Base-by-base conservation (phyloP, 2,888 invertebrate genomes). In the Philhelius pedissequus region DNA sequence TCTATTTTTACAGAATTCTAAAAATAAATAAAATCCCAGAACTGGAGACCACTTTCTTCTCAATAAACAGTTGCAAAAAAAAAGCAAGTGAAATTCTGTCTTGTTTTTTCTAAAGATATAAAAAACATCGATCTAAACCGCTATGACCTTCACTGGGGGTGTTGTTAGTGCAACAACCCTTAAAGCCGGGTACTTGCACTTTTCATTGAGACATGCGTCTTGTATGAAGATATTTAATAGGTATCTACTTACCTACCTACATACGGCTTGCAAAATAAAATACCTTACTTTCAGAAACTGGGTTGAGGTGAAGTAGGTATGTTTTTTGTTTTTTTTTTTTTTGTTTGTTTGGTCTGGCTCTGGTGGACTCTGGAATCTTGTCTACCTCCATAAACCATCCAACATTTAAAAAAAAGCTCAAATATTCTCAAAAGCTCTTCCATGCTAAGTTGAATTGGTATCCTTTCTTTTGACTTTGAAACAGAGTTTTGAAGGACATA, bases 381-480 rank as follows among this genome's bases (percentile, higher is more conserved):
- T 18, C 73, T 25, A 32, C 22, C 30, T 22, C n/a, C n/a, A n/a
- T n/a, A n/a, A n/a, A n/a, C n/a, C n/a, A n/a, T n/a, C n/a, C n/a
- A n/a, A n/a, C n/a, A n/a, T n/a, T n/a, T n/a, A 7, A 48, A 48
- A 56, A 78, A 79, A 84, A 84, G 84, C 80, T 84, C 64, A 25
- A 32, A 13, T 40, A 56, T 25, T 52, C 60, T 52, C 20, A n/a
- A 30, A 52, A 62, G 79, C 75, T 84, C 68, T 75, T n/a, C 18
- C 8, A 27, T 58, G 30, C 2, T 38, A 6, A n/a, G n/a, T n/a
- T n/a, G n/a, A n/a, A 38, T 25, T 1, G 45, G 20, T 60, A 68
- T 86, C 81, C 80, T 86, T 71, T 56, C 60, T 20, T 86, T 86
- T 87, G 87, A 87, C 87, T 87, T 87, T 87, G 86, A 86, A 58